phyloP scores from a whole-genome alignment of 2,797 vertebrate genomes.

The Clarias fuscus region DNA sequence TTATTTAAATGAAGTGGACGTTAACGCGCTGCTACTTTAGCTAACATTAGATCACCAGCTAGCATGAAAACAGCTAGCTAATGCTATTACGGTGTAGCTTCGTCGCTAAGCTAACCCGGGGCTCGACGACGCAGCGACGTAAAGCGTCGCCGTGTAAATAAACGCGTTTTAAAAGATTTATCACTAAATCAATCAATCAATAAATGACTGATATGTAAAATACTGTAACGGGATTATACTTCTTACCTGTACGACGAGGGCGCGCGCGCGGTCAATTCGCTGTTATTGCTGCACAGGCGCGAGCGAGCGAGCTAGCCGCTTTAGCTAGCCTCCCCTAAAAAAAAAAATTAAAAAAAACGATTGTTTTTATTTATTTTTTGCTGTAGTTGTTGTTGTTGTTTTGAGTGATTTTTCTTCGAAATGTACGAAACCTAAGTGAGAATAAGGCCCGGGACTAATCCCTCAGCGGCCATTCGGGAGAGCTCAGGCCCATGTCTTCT shows the following conservation, averaged over 20 bases:
- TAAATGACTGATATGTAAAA: too few species aligned
- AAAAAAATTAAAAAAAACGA: too few species aligned
- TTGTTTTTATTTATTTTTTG: not conserved
- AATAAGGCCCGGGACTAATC: not conserved
- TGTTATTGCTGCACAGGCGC: not conserved
- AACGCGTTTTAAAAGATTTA: not conserved
- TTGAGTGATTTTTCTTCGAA: not conserved
- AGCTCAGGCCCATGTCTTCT: not conserved
- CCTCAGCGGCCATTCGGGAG: slow-evolving; percentile 7
- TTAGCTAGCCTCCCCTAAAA: not conserved
- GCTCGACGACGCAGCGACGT: not conserved
- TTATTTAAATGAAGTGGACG: too few species aligned
- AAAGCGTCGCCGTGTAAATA: not conserved
- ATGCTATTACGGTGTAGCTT: not conserved
- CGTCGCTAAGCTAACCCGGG: not conserved
- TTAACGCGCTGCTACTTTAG: not conserved
- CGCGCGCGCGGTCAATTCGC: not conserved
- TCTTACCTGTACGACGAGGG: not conserved
- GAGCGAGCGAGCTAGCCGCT: not conserved
- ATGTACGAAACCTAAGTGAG: not conserved
- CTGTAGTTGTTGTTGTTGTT: too few species aligned
- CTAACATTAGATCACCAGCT: not conserved
- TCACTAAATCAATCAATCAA: too few species aligned
- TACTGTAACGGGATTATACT: too few species aligned
- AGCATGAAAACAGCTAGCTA: not conserved